phyloP scores from a whole-genome alignment of 2,888 invertebrate species.

The Spodoptera picta region DNA sequence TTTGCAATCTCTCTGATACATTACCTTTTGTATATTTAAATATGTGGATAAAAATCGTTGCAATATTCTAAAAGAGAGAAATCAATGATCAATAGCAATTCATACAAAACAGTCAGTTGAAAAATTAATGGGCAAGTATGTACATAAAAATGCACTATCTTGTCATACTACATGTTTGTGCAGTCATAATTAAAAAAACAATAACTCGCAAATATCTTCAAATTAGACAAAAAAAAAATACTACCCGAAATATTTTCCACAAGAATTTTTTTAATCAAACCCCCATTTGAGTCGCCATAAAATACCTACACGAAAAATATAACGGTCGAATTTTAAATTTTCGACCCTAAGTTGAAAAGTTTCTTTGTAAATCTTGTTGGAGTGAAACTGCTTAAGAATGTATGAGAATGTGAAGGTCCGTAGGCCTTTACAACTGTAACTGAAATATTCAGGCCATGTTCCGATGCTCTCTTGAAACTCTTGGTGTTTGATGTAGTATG shows the following conservation, averaged over 20 bases:
- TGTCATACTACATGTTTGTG: too few species aligned
- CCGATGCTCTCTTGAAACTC: neutral
- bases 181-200: too few species aligned
- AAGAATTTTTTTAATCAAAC: slow-evolving; percentile 2
- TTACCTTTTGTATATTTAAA: too few species aligned
- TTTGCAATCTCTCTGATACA: too few species aligned
- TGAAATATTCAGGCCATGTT: slow-evolving; percentile 51
- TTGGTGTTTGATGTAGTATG: slow-evolving; percentile 11
- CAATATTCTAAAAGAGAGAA: too few species aligned
- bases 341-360: slow-evolving; percentile 17
- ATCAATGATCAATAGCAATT: too few species aligned
- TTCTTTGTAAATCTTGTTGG: slow-evolving; percentile 33
- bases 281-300: neutral
- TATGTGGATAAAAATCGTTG: too few species aligned
- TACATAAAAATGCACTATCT: too few species aligned
- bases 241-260: neutral
- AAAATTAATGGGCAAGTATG: too few species aligned
- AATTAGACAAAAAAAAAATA: too few species aligned
- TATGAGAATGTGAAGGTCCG: slow-evolving; percentile 30
- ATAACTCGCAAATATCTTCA: too few species aligned
- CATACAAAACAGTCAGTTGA: too few species aligned
- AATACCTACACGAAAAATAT: neutral
- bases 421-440: slow-evolving; percentile 32
- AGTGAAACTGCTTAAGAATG: slow-evolving; percentile 46
- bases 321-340: slow-evolving; percentile 12